phyloP scores from a whole-genome alignment of 2,888 invertebrate species.

The Microchrysa polita region DNA sequence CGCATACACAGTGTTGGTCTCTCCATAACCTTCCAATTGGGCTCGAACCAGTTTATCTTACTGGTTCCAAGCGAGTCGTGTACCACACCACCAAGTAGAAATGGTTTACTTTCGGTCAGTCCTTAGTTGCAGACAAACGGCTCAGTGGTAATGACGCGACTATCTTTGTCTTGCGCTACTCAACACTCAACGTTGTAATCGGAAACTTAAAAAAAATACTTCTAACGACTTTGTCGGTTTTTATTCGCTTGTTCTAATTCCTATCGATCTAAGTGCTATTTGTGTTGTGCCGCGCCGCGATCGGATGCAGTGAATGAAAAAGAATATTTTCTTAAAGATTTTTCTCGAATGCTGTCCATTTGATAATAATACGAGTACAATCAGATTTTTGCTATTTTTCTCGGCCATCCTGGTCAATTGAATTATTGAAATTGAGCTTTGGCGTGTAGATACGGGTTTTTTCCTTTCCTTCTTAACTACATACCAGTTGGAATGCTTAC shows the following conservation, averaged over 20 bases:
- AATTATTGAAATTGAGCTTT: background rate
- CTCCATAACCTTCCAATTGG: conserved; percentile 42
- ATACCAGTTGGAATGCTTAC: background rate
- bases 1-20: too few species aligned
- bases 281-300: background rate
- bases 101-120: conserved; percentile 26
- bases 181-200: too few species aligned
- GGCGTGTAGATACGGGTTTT: background rate
- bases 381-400: background rate
- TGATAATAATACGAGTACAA: too few species aligned
- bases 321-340: background rate
- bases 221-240: background rate
- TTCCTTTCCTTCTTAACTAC: background rate
- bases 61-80: too few species aligned
- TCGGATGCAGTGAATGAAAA: background rate
- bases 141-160: conserved; percentile 18
- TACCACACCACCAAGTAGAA: background rate
- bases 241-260: too few species aligned
- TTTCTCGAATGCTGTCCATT: background rate
- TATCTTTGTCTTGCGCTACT: background rate
- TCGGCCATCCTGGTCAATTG: background rate
- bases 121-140: conserved; percentile 36
- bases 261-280: conserved; percentile 2
- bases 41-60: conserved; percentile 41
- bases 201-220: background rate